Evolutionary conservation across 2,888 invertebrate species (phyloP), one percentile per base, ranked within the genome.

Genomic region (Chalcosyrphus nemorum): DNA sequence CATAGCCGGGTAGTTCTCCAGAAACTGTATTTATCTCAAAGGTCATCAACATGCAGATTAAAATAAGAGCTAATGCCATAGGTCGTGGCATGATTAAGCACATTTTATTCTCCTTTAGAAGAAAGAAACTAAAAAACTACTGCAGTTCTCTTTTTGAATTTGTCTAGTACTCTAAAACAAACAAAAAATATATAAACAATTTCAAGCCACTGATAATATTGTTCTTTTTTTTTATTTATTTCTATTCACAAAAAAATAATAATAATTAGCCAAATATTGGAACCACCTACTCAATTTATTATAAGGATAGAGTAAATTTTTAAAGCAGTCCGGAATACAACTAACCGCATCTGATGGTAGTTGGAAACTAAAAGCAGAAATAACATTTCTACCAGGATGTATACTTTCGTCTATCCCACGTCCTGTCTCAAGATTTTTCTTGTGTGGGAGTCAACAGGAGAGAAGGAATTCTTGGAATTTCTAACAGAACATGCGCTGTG

Each of bases 401-500:
- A 57, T 56, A 66, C 41, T 29, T 59, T 13, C 32, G 27, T 65
- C 32, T 41, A 43, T 35, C 17, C 15, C 24, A 17, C 50, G 15
- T 17, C 21, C 41, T n/a, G 15, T 21, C 15, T 6, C 2, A 43
- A 13, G 5, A 17, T 13, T 32, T 52, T 43, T 32, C 13, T 54
- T 43, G 29, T 35, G 70, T 57, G 21, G 57, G 70, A 45, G 70
- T 57, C n/a, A 35, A 4, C 17, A 5, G 41, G 24, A 29, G 29
- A 41, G 15, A 27, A 41, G 50, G 17, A 59, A 38, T 59, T 17
- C 19, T 3, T 57, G 21, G 15, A 52, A 13, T 35, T 52, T 21
- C 17, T 19, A 9, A 45, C 17, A 5, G 61, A 27, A 52, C 72
- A 72, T 63, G 72, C 72, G 72, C 72, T 32, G 15, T 68, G 27